Evolutionary conservation across 2,888 invertebrate species (phyloP).

Genomic region (Caenorhabditis angaria): DNA sequence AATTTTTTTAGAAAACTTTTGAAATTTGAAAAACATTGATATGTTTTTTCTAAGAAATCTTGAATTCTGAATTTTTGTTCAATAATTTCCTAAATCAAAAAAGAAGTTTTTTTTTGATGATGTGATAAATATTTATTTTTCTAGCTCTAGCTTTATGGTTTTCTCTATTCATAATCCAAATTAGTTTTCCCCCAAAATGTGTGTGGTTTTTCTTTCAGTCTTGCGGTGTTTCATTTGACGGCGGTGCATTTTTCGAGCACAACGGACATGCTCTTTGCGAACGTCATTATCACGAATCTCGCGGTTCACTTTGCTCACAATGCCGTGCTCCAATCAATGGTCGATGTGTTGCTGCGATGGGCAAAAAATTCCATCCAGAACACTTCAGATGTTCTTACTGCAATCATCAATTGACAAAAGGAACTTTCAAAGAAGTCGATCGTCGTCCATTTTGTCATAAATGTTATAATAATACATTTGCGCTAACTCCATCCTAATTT

Average conservation of each 20-base stretch:
- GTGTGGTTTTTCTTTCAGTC: conserved; percentile 77
- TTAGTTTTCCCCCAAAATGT: too few relatives aligned
- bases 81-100: too few relatives aligned
- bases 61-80: background rate
- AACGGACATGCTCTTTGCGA: conserved; percentile 98
- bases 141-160: background rate
- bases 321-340: conserved; percentile 71
- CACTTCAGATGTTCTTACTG: conserved; percentile 99
- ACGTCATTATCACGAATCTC: conserved; percentile 95
- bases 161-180: too few relatives aligned
- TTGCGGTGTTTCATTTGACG: conserved; percentile 93
- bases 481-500: conserved; percentile 50
- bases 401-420: conserved; percentile 94
- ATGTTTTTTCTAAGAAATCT: background rate
- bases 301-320: conserved; percentile 86
- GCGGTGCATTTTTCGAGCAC: conserved; percentile 97
- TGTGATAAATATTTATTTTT: too few relatives aligned
- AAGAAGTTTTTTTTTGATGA: too few relatives aligned
- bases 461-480: conserved; percentile 86
- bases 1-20: background rate
- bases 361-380: conserved; percentile 97
- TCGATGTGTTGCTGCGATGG: conserved; percentile 98
- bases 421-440: conserved; percentile 98
- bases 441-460: conserved; percentile 97
- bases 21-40: background rate